phyloP scores from a whole-genome alignment of 1,140 invertebrate genomes.

The Pentalonia nigronervosa region DNA sequence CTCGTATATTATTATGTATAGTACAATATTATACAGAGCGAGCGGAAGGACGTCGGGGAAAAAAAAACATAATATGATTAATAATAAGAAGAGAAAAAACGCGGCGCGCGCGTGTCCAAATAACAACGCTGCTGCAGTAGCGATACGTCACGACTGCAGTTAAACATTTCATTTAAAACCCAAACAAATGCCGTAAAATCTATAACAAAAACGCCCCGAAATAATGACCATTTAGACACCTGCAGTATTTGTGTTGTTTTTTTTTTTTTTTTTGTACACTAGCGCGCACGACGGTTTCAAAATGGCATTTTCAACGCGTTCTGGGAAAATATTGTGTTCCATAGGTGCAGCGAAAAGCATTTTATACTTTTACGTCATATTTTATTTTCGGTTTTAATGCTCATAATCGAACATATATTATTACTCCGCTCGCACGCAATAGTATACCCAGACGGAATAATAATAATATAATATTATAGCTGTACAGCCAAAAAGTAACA shows the following conservation, averaged over 20 bases:
- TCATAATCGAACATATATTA: no score
- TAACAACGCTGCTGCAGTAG: neutral
- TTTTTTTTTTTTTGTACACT: neutral
- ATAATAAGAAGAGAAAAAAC: neutral
- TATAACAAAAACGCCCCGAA: neutral
- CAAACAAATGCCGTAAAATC: neutral
- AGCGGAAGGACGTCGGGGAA: neutral
- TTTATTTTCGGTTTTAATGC: no score
- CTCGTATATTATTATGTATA: neutral
- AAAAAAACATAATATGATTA: neutral
- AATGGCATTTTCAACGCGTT: neutral
- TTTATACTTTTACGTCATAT: no score
- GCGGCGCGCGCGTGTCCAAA: neutral
- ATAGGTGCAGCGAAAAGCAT: no score
- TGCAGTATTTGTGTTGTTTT: neutral
- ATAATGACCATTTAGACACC: neutral
- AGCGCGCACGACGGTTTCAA: neutral
- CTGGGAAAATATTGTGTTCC: neutral
- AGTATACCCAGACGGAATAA: no score
- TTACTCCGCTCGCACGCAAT: no score
- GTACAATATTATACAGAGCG: constrained; percentile 7
- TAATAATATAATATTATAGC: no score
- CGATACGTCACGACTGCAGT: neutral
- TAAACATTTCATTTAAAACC: neutral
- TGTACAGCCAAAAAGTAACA: no score